Base-by-base conservation (phyloP, 2,113 vertebrate species). In the Engystomops pustulosus region DNA sequence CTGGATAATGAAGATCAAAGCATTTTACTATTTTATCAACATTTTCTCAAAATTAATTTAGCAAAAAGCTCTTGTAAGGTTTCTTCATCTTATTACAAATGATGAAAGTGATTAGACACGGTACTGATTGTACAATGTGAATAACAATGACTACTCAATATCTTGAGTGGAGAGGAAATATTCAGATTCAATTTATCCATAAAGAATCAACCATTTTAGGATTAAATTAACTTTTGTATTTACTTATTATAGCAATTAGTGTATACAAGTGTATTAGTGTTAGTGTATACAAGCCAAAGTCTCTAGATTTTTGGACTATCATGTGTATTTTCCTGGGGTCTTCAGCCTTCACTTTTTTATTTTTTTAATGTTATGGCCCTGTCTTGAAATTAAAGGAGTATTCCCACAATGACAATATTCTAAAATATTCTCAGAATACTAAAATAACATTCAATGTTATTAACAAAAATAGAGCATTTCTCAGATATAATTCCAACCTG, bases 1-100 rank as follows among this genome's bases (percentile, higher is more conserved):
- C 72, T 55, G 72, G 51, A 76, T 55, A 53, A 76, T 53, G 32
- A 53, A n/a, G 44, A 36, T 76, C 27, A 76, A 76, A 76, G 49
- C 27, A 25, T 51, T 76, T 76, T 76, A 76, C 72, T 36, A 53
- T 76, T 76, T 76, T 53, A 76, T 76, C 72, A 51, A 53, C 72
- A 53, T 76, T 55, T 76, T 74, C 20, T 23, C 44, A 76, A 55
- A 36, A 32, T 76, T 49, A 53, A 76, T 76, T 53, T 76, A 55
- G 45, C 25, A 76, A 23, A n/a, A 55, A 76, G 30, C 27, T 34
- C 30, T 53, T 30, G 30, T 55, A 47, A 51, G 18, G 51, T 76
- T 44, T 76, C 18, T 76, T 76, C 45, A 53, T 53, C 71, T 49
- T 51, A 44, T 74, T 49, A 55, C 72, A 76, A 76, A 76, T 36